These are phyloP conservation scores for Carlito syrichta DNA, from an alignment of 2,113 vertebrate genomes.

Conservation along the genomic window DNA sequence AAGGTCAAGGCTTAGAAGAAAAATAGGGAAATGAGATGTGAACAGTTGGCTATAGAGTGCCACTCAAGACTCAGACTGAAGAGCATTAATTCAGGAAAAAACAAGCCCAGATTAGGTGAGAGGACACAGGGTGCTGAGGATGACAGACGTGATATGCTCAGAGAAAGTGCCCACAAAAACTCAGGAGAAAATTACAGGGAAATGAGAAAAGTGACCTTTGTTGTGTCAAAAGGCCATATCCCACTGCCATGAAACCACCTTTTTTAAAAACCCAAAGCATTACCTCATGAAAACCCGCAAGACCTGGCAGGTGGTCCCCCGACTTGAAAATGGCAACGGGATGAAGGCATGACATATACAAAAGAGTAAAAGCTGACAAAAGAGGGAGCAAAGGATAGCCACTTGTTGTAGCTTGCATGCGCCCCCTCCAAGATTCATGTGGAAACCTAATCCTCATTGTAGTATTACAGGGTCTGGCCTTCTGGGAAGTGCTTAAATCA, in stretches of 20 bases:
- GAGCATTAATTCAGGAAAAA: too few relatives aligned
- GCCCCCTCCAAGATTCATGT: not conserved
- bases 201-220: too few relatives aligned
- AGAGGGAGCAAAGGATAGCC: not conserved
- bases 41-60: not conserved
- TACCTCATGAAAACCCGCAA: not conserved
- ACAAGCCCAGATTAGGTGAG: not conserved
- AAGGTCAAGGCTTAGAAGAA: not conserved
- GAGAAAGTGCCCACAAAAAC: not conserved
- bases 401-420: not conserved
- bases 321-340: not conserved
- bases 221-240: too few relatives aligned
- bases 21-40: not conserved
- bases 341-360: fast-evolving
- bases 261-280: not conserved
- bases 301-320: not conserved
- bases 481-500: not conserved
- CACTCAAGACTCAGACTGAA: not conserved
- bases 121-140: not conserved
- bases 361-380: not conserved
- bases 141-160: fast-evolving
- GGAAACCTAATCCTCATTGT: not conserved
- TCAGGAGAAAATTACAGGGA: not conserved
- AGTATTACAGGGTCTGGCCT: not conserved
- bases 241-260: not conserved